These are phyloP conservation scores for Labeo catla DNA, from an alignment of 2,113 vertebrate species.

Conservation along the genomic window DNA sequence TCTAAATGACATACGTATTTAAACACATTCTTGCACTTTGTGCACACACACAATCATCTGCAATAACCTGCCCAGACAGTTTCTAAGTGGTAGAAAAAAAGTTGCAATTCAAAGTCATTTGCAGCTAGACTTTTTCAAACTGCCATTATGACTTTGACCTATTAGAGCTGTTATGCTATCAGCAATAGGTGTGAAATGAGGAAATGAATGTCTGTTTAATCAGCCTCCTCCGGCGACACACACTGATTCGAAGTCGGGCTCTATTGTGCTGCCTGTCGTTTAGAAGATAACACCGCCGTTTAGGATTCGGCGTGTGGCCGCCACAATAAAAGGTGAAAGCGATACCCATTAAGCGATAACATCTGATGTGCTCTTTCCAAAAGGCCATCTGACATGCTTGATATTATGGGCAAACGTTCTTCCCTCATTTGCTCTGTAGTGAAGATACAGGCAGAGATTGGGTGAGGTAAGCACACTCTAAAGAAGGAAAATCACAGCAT, in stretches of 20 bases:
- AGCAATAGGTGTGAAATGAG: slow-evolving; percentile 28
- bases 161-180: slow-evolving; percentile 48
- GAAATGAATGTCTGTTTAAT: slow-evolving; percentile 48
- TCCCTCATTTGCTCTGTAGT: slow-evolving; percentile 9
- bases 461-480: slow-evolving; percentile 10
- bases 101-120: slow-evolving; percentile 10
- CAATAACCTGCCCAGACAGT: slow-evolving; percentile 9
- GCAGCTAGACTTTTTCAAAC: slow-evolving; percentile 13
- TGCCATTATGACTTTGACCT: slow-evolving; percentile 40
- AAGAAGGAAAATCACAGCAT: not conserved
- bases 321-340: slow-evolving; percentile 52
- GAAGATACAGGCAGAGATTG: slow-evolving; percentile 7
- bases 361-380: slow-evolving; percentile 52
- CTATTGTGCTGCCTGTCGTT: slow-evolving; percentile 43
- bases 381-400: slow-evolving; percentile 54
- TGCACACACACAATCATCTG: not conserved
- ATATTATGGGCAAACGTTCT: slow-evolving; percentile 40
- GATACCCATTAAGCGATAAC: slow-evolving; percentile 45
- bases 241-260: slow-evolving; percentile 30
- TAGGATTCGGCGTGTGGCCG: slow-evolving; percentile 27
- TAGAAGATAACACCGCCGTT: slow-evolving; percentile 39
- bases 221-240: slow-evolving; percentile 37
- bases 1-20: slow-evolving; percentile 2
- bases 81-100: slow-evolving; percentile 18
- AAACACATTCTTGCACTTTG: not conserved